A percentile compares a stretch with the other conserved stretches of the same genome.
These are phyloP conservation scores for Battus philenor DNA, from an alignment of 1,140 invertebrate species.

Conservation along the genomic window DNA sequence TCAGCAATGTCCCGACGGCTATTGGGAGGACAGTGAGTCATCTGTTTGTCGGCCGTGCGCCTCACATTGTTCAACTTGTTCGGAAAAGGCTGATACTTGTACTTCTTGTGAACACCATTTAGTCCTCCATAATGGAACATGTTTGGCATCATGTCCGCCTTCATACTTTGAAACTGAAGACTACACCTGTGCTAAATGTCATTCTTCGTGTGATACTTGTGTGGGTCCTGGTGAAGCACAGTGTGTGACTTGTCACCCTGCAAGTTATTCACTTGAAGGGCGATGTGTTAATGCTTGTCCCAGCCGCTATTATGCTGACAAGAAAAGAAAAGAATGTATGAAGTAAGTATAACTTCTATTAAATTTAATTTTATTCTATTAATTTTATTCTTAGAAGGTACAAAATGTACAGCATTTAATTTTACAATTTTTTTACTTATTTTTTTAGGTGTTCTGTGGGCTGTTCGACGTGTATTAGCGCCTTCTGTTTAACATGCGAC, in stretches of 20 bases:
- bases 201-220: conserved; percentile 88
- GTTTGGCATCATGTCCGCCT: conserved; percentile 86
- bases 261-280: conserved; percentile 81
- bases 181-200: conserved; percentile 86
- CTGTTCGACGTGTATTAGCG: conserved; percentile 82
- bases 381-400: background rate
- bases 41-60: conserved; percentile 86
- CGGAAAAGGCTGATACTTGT: conserved; percentile 86
- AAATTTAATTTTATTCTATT: background rate
- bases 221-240: conserved; percentile 84
- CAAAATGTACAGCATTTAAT: background rate
- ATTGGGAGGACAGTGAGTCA: conserved; percentile 86
- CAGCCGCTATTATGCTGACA: conserved; percentile 83
- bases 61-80: conserved; percentile 86
- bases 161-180: conserved; percentile 90
- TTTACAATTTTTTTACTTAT: conserved; percentile 11
- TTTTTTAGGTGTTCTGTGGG: conserved; percentile 81
- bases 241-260: conserved; percentile 86
- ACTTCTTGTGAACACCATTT: conserved; percentile 90
- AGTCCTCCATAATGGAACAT: conserved; percentile 86
- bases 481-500: conserved; percentile 82
- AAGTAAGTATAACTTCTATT: conserved; percentile 44
- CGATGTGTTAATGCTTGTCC: conserved; percentile 82
- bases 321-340: conserved; percentile 85
- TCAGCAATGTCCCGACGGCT: conserved; percentile 90